Conservation (phyloP, 2,888 invertebrate species). For the Byasa hedistus region DNA sequence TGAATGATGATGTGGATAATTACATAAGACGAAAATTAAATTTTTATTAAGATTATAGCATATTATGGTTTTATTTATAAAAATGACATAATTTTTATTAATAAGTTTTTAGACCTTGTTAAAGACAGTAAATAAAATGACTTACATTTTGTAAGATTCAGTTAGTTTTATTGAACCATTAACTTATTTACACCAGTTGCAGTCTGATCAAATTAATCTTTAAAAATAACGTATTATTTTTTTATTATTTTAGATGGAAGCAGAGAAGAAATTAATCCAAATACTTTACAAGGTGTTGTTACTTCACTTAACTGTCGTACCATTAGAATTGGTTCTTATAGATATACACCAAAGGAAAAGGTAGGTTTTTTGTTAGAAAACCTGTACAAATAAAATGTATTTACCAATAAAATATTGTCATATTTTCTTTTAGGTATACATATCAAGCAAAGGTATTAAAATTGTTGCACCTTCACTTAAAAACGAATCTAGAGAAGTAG, state of each 20-base stretch:
- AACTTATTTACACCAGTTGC: too few species aligned
- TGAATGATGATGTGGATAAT: too few species aligned
- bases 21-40: too few species aligned
- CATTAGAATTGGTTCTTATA: conserved; percentile 91
- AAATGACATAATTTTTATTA: too few species aligned
- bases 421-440: conserved; percentile 66
- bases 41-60: too few species aligned
- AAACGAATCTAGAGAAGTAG: conserved; percentile 77
- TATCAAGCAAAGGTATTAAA: conserved; percentile 80
- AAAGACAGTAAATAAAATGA: too few species aligned
- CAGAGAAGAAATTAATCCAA: conserved; percentile 74
- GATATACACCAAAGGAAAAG: conserved; percentile 86
- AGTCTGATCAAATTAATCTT: background rate
- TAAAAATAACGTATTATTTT: conserved; percentile 24
- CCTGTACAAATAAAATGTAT: background rate
- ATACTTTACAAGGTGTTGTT: conserved; percentile 64
- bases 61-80: too few species aligned
- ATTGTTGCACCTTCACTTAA: conserved; percentile 81
- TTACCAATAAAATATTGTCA: background rate
- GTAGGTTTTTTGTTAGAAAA: conserved; percentile 58
- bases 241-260: conserved; percentile 75
- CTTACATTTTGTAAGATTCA: too few species aligned
- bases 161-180: too few species aligned
- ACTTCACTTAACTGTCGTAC: conserved; percentile 85
- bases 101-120: too few species aligned